Percentiles rank a stretch among this genome's conserved stretches.
These are phyloP conservation scores for Leptodactylus fallax DNA, from an alignment of 2,797 vertebrate genomes.

Conservation along the genomic window DNA sequence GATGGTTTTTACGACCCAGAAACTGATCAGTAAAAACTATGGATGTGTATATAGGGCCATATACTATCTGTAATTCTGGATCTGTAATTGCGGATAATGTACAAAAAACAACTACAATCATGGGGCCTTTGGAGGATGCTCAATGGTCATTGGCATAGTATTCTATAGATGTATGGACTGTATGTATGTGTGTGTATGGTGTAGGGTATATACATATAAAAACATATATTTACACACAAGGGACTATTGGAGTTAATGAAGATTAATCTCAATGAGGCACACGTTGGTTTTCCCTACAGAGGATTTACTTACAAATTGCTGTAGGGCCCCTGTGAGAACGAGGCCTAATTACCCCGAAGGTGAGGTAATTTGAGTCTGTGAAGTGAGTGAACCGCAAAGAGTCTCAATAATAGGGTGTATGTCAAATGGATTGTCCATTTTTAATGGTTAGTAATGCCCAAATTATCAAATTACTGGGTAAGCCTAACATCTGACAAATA, in stretches of 20 bases:
- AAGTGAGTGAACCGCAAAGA: constrained; percentile 45
- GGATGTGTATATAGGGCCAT: too few species aligned
- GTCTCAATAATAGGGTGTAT: constrained; percentile 40
- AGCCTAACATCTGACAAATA: constrained; percentile 22
- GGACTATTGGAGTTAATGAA: constrained; percentile 3
- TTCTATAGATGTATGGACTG: not conserved
- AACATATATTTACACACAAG: constrained; percentile 1
- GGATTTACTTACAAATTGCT: constrained; percentile 42
- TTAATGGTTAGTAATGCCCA: constrained; percentile 27
- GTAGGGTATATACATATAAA: not conserved
- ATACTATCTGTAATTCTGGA: too few species aligned
- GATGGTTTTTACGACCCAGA: too few species aligned
- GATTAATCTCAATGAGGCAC: constrained; percentile 3
- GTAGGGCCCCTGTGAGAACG: constrained; percentile 40
- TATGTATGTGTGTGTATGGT: not conserved
- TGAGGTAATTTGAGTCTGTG: constrained; percentile 47
- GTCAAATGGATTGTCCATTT: constrained; percentile 38
- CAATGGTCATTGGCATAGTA: too few species aligned
- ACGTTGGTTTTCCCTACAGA: not conserved
- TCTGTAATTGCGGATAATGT: too few species aligned
- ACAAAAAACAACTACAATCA: too few species aligned
- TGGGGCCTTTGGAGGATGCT: too few species aligned
- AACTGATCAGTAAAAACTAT: too few species aligned
- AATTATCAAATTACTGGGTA: constrained; percentile 45
- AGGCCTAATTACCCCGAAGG: constrained; percentile 43